phyloP scores from a whole-genome alignment of 35 echinoderm and acorn worm genomes.

The Anneissia japonica region DNA sequence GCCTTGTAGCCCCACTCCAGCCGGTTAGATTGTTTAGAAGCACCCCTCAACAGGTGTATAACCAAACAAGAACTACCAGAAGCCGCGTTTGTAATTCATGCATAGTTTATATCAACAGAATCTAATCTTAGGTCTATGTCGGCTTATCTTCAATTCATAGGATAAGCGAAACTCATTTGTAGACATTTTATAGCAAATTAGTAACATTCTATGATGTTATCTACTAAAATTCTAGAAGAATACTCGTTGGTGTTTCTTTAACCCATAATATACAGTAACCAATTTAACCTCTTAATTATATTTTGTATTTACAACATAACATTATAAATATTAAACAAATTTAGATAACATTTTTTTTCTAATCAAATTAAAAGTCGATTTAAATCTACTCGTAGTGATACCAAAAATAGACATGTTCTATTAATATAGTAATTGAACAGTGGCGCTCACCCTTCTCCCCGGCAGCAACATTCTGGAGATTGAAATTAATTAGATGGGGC shows the following conservation, averaged over 20 bases:
- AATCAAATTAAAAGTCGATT: not conserved
- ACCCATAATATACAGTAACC: not conserved
- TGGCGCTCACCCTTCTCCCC: too few relatives aligned
- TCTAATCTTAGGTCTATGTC: not conserved
- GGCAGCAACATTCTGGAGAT: too few relatives aligned
- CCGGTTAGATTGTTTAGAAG: not conserved
- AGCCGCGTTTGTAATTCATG: not conserved
- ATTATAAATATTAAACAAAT: not conserved
- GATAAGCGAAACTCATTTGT: not conserved
- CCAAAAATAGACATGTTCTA: not conserved
- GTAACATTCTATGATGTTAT: not conserved
- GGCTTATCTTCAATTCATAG: not conserved
- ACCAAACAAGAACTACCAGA: not conserved
- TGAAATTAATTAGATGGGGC: too few relatives aligned
- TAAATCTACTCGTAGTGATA: too few relatives aligned
- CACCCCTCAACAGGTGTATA: not conserved
- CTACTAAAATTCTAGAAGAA: not conserved
- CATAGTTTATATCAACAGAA: not conserved
- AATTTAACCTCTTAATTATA: not conserved
- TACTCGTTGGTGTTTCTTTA: not conserved
- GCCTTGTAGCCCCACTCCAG: not conserved
- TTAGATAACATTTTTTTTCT: not conserved
- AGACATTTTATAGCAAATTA: not conserved
- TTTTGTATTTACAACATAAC: not conserved
- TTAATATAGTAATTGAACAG: too few relatives aligned